Evolutionary conservation across 2,797 vertebrate genomes (phyloP).

Genomic region (Falco concolor): DNA sequence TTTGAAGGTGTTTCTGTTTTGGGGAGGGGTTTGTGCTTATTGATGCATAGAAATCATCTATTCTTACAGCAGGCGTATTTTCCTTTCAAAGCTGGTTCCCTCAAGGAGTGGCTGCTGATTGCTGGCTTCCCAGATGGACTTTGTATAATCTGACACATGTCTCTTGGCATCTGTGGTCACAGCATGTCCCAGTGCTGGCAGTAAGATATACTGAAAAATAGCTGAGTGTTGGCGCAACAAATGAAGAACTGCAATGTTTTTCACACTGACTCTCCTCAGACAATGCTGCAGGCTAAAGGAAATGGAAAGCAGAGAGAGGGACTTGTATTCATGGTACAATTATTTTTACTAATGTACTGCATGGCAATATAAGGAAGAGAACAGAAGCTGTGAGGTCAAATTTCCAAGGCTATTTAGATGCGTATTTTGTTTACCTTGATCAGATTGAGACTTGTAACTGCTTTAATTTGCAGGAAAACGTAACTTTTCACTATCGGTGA

Average conservation of each 20-base stretch:
- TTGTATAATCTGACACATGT: neutral
- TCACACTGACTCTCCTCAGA: neutral
- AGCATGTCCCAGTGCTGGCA: constrained; percentile 30
- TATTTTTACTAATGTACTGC: neutral
- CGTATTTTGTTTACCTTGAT: neutral
- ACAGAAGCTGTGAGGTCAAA: neutral
- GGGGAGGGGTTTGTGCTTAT: neutral
- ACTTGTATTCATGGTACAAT: neutral
- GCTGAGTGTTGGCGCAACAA: neutral
- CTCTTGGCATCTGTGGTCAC: constrained; percentile 48
- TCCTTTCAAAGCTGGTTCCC: neutral
- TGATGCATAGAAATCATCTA: neutral
- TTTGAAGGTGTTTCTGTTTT: neutral
- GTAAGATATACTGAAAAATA: neutral
- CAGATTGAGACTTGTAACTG: neutral
- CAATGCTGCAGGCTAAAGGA: neutral
- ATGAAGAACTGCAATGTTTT: neutral
- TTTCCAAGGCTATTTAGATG: neutral
- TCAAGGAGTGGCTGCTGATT: neutral
- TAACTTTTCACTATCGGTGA: neutral
- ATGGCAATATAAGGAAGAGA: neutral
- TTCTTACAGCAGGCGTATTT: neutral
- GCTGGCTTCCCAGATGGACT: constrained; percentile 22
- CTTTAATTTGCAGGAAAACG: neutral
- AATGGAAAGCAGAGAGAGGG: neutral